Base-by-base conservation (phyloP, 2,888 invertebrate species). In the Aleiodes testaceus region DNA sequence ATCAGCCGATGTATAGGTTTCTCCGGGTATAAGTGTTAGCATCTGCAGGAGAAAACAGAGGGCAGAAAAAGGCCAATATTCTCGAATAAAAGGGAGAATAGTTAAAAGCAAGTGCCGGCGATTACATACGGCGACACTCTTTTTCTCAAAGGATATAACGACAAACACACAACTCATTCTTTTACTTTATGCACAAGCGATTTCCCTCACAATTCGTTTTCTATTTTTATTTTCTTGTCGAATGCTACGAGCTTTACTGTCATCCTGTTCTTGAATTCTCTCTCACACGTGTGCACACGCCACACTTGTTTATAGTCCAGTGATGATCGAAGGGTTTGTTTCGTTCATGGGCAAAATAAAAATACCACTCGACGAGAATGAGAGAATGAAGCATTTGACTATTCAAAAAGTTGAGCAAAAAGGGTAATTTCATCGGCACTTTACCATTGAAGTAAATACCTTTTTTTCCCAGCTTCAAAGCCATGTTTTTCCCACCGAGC, bases 91-190 rank as follows among this genome's bases (percentile, higher is more conserved):
- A 47, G 7, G 79, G 83, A 81, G 82, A 76, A 81, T 85, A 84
- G 84, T 85, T 86, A 85, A 81, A 80, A 80, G 80, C 83, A 84
- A 85, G 85, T 82, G 84, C 83, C 79, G 79, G 75, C 84, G 84
- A 85, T 83, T 83, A 83, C 83, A 85, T 83, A 81, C 77, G 78
- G 79, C 81, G 80, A 81, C 82, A 78, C 77, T 59, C 36, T 36
- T 75, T 77, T 80, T 79, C 78, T 76, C 74, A 75, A 72, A 64
- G 73, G 78, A 80, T 75, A 78, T 82, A 81, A 82, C 77, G 81
- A 79, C 81, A 82, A 86, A 85, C 81, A 80, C 79, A 9, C 36
- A 47, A 30, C 30, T 26, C 18, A 18, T 66, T 47, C 14, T 20
- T 47, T 64, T 47, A 26, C 26, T 26, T 22, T 47, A 22, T 64